phyloP scores from a whole-genome alignment of 2,888 invertebrate species.

The Punctoribates punctum region DNA sequence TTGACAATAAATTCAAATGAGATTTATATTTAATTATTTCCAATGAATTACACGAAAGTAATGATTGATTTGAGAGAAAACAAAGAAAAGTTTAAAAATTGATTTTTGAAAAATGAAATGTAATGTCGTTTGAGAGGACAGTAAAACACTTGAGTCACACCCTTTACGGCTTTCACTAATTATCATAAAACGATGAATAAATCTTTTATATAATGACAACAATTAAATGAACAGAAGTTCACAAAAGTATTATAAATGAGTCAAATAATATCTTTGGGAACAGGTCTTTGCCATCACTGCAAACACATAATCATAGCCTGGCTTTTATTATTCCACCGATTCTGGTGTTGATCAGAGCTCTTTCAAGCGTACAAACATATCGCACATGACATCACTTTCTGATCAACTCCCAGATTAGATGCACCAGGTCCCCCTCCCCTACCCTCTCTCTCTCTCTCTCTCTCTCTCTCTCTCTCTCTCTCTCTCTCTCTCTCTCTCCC shows the following conservation, averaged over 20 bases:
- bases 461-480: background rate
- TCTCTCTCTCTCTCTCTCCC: background rate
- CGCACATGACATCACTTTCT: slow-evolving; percentile 18
- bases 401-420: slow-evolving; percentile 22
- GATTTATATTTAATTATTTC: no score
- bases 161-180: background rate
- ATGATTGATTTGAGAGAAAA: no score
- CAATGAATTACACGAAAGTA: no score
- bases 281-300: slow-evolving; percentile 27
- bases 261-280: background rate
- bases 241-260: background rate
- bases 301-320: slow-evolving; percentile 11
- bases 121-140: no score
- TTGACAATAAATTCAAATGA: no score
- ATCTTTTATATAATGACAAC: background rate
- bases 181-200: background rate
- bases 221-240: background rate
- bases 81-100: no score
- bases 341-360: slow-evolving; percentile 1
- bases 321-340: background rate
- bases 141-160: background rate
- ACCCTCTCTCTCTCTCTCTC: background rate
- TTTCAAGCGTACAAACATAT: slow-evolving; percentile 12
- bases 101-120: no score
- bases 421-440: background rate